Base-by-base conservation (phyloP, 2,113 vertebrate genomes). In the Machaerirhynchus nigripectus region DNA sequence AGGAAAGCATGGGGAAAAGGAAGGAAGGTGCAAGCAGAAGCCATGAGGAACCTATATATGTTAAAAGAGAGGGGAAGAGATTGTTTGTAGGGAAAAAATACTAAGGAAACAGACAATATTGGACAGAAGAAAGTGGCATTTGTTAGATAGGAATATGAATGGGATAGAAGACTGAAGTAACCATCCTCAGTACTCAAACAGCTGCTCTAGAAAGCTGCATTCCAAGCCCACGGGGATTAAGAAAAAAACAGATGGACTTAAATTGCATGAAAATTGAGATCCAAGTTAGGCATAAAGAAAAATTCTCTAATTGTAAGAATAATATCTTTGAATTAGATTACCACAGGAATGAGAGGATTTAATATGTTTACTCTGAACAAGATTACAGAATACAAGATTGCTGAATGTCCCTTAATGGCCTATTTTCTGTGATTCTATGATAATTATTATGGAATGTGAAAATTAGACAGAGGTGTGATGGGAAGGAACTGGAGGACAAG, bases 141-240 rank as follows among this genome's bases (percentile, higher is more conserved):
- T 85, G 13, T 83, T 69, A 64, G 27, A 26, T 3, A 50, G n/a
- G 24, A 85, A 39, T 64, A 55, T 31, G 42, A 61, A 65, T 39
- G 70, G 47, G 5, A 11, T 60, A 20, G 78, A 83, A 83, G 67
- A 33, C 40, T 84, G 39, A 83, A 87, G 59, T 49, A 74, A 33
- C 53, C 11, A 0, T 73, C 49, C 35, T 90, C 22, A 26, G 63
- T 80, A 76, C 63, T 53, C 33, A 35, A 84, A 83, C 92, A 96
- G 75, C 79, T 94, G 70, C 61, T 93, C 70, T 76, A 49, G 82
- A 90, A 79, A 90, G 69, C 87, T 81, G 77, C 42, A 63, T 87
- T 81, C 60, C 4, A 1, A 63, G 35, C 57, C 78, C 53, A n/a
- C 3, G 0, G 75, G 55, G n/a, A 85, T 85, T 73, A 76, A 65